Evolutionary conservation across 2,113 vertebrate species (phyloP).

Genomic region (Clarias macrocephalus): DNA sequence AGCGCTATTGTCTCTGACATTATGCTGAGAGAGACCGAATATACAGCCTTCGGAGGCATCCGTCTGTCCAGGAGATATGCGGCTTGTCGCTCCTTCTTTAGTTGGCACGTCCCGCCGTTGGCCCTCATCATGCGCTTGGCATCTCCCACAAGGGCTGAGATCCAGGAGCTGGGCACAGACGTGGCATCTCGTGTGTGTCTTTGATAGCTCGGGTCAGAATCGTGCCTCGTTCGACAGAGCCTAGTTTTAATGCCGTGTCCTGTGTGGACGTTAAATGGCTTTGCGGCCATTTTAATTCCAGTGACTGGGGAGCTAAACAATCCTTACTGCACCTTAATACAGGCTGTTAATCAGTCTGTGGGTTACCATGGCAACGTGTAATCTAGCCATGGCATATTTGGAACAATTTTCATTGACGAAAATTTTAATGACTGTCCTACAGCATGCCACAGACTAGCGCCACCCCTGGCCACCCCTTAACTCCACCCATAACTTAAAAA

Average conservation of each 20-base stretch:
- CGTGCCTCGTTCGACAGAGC: neutral
- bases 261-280: no score
- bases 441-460: no score
- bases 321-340: neutral
- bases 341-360: neutral
- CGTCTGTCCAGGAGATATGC: constrained; percentile 48
- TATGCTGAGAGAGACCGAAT: constrained; percentile 47
- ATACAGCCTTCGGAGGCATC: constrained; percentile 40
- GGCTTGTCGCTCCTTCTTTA: constrained; percentile 46
- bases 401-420: neutral
- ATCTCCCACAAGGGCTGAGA: constrained; percentile 34
- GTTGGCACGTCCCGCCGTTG: constrained; percentile 47
- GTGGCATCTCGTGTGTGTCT: constrained; percentile 13
- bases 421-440: neutral
- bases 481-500: neutral
- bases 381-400: neutral
- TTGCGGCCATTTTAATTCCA: neutral
- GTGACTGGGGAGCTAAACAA: neutral
- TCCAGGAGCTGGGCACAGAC: constrained; percentile 34
- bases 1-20: constrained; percentile 57
- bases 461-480: neutral
- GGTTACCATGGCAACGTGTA: neutral
- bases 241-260: neutral
- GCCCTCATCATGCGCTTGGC: constrained; percentile 49
- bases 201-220: neutral